These are phyloP conservation scores for Synergus umbraculus DNA, from an alignment of 2,888 invertebrate species.

Conservation along the genomic window DNA sequence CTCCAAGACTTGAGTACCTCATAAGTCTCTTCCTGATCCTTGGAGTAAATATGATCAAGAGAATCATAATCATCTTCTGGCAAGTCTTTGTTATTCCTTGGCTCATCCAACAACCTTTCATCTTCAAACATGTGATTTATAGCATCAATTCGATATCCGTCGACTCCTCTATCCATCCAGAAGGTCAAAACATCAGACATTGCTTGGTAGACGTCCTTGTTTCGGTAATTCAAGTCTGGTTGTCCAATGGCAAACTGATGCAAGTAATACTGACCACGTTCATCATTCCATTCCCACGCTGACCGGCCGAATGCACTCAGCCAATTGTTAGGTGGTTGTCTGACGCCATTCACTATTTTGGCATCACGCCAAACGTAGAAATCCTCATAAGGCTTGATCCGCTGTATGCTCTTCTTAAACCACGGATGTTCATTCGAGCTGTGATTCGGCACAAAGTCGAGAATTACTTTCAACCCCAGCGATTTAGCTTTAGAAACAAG, in stretches of 20 bases:
- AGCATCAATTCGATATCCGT: conserved; percentile 81
- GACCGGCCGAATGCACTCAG: too few species aligned
- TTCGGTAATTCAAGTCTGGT: conserved; percentile 83
- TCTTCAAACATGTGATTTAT: conserved; percentile 71
- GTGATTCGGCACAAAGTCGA: conserved; percentile 81
- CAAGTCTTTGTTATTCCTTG: conserved; percentile 54
- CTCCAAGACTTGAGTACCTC: conserved; percentile 79
- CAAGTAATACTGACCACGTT: conserved; percentile 80
- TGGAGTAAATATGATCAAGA: conserved; percentile 73
- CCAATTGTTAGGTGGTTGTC: too few species aligned
- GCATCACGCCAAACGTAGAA: too few species aligned
- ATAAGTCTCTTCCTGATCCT: conserved; percentile 68
- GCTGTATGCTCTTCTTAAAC: conserved; percentile 75
- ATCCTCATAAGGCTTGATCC: too few species aligned
- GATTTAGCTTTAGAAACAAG: conserved; percentile 74
- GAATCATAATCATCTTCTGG: conserved; percentile 59
- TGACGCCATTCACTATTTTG: too few species aligned
- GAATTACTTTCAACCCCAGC: conserved; percentile 73
- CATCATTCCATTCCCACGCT: conserved; percentile 76
- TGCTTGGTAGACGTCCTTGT: conserved; percentile 77
- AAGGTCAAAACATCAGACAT: conserved; percentile 78
- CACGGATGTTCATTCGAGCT: conserved; percentile 88
- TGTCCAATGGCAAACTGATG: conserved; percentile 81
- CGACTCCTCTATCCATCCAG: conserved; percentile 81
- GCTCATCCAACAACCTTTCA: conserved; percentile 65